Conservation (phyloP, 30 jellyfish, hydroid and myxozoan genomes). For the Chrysaora quinquecirrha region DNA sequence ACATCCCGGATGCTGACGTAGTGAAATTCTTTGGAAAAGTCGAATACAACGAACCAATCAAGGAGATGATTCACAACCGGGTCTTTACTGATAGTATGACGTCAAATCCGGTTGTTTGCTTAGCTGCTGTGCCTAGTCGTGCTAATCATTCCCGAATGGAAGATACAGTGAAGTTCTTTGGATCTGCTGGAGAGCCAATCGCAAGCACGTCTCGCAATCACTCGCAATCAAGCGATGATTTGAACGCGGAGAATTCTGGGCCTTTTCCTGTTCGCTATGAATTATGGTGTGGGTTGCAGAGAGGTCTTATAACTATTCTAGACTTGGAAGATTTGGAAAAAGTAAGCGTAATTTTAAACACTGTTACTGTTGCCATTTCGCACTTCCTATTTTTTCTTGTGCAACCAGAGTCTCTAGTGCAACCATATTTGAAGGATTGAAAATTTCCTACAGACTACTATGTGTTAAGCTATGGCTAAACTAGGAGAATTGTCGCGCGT, state of each 20-base stretch:
- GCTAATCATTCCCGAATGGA: slow-evolving; percentile 58
- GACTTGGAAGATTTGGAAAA: slow-evolving; percentile 61
- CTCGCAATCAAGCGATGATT: slow-evolving; percentile 4
- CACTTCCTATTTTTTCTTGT: no score
- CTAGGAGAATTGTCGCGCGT: no score
- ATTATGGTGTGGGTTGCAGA: slow-evolving; percentile 97
- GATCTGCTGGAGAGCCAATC: slow-evolving; percentile 61
- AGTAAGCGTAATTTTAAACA: slow-evolving; percentile 21
- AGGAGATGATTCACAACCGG: slow-evolving; percentile 68
- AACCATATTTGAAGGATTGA: no score
- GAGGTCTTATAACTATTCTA: slow-evolving; percentile 81
- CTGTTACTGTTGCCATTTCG: no score
- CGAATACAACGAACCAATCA: slow-evolving; percentile 31
- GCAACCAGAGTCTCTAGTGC: no score
- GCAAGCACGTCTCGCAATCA: slow-evolving; percentile 58
- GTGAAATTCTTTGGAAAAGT: slow-evolving; percentile 30
- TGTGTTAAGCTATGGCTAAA: no score
- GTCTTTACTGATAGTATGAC: slow-evolving; percentile 52
- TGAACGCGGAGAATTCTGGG: neutral
- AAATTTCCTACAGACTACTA: no score
- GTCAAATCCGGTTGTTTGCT: slow-evolving; percentile 69
- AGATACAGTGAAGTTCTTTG: slow-evolving; percentile 43
- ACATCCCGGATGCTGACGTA: slow-evolving; percentile 52
- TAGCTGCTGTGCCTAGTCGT: slow-evolving; percentile 89
- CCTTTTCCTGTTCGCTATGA: slow-evolving; percentile 48